Evolutionary conservation across 1,140 invertebrate genomes (phyloP).

Genomic region (Atta colombica): DNA sequence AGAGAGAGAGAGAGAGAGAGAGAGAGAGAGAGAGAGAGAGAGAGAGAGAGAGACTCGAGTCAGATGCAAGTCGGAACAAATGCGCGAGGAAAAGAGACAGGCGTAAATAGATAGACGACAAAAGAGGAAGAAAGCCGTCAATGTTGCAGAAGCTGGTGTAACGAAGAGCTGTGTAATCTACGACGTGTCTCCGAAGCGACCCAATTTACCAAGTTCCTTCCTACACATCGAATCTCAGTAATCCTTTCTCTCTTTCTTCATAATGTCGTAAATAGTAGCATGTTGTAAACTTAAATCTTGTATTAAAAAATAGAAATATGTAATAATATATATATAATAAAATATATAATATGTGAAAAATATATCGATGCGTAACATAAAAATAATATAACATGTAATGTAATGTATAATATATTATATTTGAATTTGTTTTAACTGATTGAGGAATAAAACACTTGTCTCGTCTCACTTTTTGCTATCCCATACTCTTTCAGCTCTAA

Average conservation of each 20-base stretch:
- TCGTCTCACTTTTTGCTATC: not conserved
- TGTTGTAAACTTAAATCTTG: not conserved
- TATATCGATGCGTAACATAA: not conserved
- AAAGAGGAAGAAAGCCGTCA: slow-evolving; percentile 40
- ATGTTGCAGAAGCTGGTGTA: slow-evolving; percentile 44
- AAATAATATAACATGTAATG: not conserved
- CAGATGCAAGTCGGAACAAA: slow-evolving; percentile 29
- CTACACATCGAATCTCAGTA: slow-evolving; percentile 64
- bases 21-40: too few species aligned
- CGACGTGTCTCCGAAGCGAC: slow-evolving; percentile 77
- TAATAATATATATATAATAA: not conserved
- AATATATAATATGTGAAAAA: not conserved
- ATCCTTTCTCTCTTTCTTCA: not conserved
- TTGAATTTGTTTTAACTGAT: not conserved
- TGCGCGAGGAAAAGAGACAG: slow-evolving; percentile 26
- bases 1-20: too few species aligned
- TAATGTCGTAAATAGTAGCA: not conserved
- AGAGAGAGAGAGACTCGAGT: not conserved
- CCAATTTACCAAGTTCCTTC: slow-evolving; percentile 77
- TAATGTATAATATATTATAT: not conserved
- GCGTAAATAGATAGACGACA: not conserved
- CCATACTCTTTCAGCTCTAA: not conserved
- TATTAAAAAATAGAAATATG: not conserved
- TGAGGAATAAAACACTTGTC: not conserved
- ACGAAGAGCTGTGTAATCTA: slow-evolving; percentile 78